These are phyloP conservation scores for Gonioctena quinquepunctata DNA, from an alignment of 1,140 invertebrate genomes.

Conservation along the genomic window DNA sequence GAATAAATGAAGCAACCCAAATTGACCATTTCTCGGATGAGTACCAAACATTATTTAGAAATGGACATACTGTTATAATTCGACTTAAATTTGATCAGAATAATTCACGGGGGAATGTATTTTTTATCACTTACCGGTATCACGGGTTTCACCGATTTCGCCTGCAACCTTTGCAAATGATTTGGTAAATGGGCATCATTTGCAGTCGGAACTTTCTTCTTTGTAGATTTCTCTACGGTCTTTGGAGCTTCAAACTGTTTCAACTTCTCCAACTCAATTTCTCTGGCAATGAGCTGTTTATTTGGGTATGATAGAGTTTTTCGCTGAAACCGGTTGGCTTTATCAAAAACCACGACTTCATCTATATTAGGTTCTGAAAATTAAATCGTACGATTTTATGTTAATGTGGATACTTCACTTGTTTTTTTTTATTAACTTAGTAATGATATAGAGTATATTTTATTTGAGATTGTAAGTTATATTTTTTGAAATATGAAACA, in stretches of 20 bases:
- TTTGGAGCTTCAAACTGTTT: constrained; percentile 54
- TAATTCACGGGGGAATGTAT: no score
- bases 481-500: no score
- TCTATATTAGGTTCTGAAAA: constrained; percentile 58
- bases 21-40: no score
- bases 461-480: no score
- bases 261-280: constrained; percentile 76
- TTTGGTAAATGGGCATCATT: constrained; percentile 58
- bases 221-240: not conserved
- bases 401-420: no score
- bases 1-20: no score
- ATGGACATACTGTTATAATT: no score
- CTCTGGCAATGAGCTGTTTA: constrained; percentile 77
- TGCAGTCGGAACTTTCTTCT: not conserved
- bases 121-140: constrained; percentile 36
- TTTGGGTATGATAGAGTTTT: constrained; percentile 64
- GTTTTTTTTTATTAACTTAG: no score
- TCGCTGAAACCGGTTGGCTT: constrained; percentile 46
- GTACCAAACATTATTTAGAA: no score
- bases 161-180: constrained; percentile 68
- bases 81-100: no score
- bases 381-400: no score
- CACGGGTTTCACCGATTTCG: constrained; percentile 56
- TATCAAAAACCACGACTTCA: constrained; percentile 49
- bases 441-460: no score